A percentile compares a stretch with the other conserved stretches of the same genome.
These are phyloP conservation scores for Calephelis virginiensis DNA, from an alignment of 1,140 invertebrate species.

Conservation along the genomic window DNA sequence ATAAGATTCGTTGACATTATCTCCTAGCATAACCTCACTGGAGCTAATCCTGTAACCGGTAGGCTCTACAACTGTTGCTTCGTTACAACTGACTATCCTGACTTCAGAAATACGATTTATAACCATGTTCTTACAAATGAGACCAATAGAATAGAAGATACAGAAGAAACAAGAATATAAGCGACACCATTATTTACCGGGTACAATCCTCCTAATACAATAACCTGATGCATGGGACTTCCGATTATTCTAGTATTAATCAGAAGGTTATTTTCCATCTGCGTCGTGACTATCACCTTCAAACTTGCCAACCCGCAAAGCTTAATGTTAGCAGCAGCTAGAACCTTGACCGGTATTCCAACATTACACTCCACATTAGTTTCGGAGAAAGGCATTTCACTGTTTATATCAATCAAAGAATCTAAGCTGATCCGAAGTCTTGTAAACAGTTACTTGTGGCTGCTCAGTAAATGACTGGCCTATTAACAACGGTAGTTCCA, in stretches of 20 bases:
- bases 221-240: constrained; percentile 2
- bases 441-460: constrained; percentile 27
- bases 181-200: constrained; percentile 4
- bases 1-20: background rate
- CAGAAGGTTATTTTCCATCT: background rate
- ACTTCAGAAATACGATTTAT: background rate
- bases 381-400: constrained; percentile 17
- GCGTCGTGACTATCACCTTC: background rate
- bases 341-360: background rate
- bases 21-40: background rate
- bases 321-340: background rate
- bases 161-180: background rate
- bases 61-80: background rate
- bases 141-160: background rate
- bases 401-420: constrained; percentile 22
- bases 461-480: constrained; percentile 33
- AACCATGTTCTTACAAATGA: background rate
- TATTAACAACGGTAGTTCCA: constrained; percentile 28
- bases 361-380: background rate
- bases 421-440: constrained; percentile 16
- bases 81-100: constrained; percentile 1
- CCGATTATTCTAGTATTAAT: constrained; percentile 19
- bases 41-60: background rate
- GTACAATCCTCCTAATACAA: constrained; percentile 17
- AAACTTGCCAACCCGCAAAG: background rate